Evolutionary conservation across 2,888 invertebrate genomes (phyloP).

Genomic region (Galerucella nymphaeae): DNA sequence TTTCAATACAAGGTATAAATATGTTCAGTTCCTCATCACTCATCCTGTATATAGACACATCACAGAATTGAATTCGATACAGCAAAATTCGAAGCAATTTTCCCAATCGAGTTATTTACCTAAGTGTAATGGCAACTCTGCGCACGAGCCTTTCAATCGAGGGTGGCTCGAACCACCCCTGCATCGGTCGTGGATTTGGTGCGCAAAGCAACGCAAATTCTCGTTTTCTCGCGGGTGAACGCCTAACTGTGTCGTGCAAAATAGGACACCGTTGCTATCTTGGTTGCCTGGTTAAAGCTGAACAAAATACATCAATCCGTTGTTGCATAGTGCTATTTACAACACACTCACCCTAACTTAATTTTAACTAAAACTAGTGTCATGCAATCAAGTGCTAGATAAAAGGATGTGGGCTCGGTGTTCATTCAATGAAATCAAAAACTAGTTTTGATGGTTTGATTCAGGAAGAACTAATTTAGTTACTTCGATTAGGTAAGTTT

Average conservation of each 20-base stretch:
- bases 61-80: not conserved
- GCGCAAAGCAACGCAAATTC: slow-evolving; percentile 46
- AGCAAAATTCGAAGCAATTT: not conserved
- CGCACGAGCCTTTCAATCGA: slow-evolving; percentile 4
- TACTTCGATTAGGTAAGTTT: slow-evolving; percentile 9
- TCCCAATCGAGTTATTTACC: not conserved
- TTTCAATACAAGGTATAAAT: no score
- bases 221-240: slow-evolving; percentile 51
- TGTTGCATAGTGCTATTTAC: slow-evolving; percentile 40
- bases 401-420: slow-evolving; percentile 6
- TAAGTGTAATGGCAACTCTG: not conserved
- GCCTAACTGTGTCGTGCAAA: slow-evolving; percentile 52
- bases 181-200: slow-evolving; percentile 28
- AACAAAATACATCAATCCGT: slow-evolving; percentile 30
- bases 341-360: slow-evolving; percentile 38
- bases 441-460: slow-evolving; percentile 6
- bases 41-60: no score
- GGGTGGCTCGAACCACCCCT: slow-evolving; percentile 27
- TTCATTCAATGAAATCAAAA: slow-evolving; percentile 1
- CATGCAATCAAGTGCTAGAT: slow-evolving; percentile 1
- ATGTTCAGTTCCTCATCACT: no score
- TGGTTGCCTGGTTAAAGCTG: slow-evolving; percentile 51
- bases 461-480: not conserved
- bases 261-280: slow-evolving; percentile 54
- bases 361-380: slow-evolving; percentile 36